A percentile compares a stretch with the other conserved stretches of the same genome.
Conservation (phyloP, 1,140 invertebrate species). For the Hycleus cichorii region DNA sequence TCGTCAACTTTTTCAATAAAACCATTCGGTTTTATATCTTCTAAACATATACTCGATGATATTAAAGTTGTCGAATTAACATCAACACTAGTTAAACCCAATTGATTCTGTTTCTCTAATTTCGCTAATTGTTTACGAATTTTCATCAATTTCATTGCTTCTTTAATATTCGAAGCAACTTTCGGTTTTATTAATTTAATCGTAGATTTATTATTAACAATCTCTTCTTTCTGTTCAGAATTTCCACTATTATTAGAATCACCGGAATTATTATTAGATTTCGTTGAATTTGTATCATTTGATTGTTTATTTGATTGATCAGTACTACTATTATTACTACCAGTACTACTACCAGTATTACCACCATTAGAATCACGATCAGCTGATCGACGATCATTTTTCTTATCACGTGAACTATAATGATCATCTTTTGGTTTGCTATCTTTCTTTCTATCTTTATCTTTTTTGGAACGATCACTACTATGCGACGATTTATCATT, state of each 20-base stretch:
- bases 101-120: conserved; percentile 47
- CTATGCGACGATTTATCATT: conserved; percentile 30
- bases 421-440: conserved; percentile 44
- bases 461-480: conserved; percentile 18
- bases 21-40: conserved; percentile 9
- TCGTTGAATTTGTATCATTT: conserved; percentile 15
- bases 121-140: conserved; percentile 54
- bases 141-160: conserved; percentile 55
- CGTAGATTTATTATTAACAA: neutral
- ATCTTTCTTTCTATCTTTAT: conserved; percentile 23
- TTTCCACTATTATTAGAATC: conserved; percentile 25
- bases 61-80: neutral
- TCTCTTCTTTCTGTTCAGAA: neutral
- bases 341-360: conserved; percentile 12
- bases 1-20: neutral
- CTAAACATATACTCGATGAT: conserved; percentile 1
- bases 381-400: conserved; percentile 45
- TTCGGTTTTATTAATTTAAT: conserved; percentile 48
- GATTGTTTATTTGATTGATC: conserved; percentile 11
- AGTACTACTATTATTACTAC: too few species aligned
- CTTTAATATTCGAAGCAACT: conserved; percentile 52
- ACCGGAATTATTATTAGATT: conserved; percentile 28
- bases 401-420: conserved; percentile 47
- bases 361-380: conserved; percentile 54
- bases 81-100: conserved; percentile 18